These are phyloP conservation scores for Dipodomys spectabilis DNA, from an alignment of 2,113 vertebrate genomes.

Conservation along the genomic window DNA sequence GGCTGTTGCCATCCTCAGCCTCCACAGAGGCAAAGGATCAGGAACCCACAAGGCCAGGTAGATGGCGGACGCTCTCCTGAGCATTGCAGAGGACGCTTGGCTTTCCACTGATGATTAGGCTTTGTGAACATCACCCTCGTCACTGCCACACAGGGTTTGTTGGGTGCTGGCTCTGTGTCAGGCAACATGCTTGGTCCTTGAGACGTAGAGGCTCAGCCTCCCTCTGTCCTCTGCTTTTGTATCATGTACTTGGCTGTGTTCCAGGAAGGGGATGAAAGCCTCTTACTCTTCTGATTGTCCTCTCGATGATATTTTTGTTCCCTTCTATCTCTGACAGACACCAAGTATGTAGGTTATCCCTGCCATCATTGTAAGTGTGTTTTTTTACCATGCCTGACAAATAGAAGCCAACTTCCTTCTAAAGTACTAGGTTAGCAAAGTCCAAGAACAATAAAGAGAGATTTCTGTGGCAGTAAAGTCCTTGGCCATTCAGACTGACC, in stretches of 20 bases:
- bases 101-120: background rate
- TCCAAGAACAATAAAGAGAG: background rate
- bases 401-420: background rate
- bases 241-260: background rate
- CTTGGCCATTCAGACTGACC: background rate
- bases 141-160: too few relatives aligned
- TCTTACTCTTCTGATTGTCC: rapidly evolving
- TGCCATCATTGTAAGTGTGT: too few relatives aligned
- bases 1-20: background rate
- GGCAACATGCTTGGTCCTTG: background rate
- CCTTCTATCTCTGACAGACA: background rate
- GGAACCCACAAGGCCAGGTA: background rate
- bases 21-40: background rate
- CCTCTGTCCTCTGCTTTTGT: background rate
- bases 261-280: background rate
- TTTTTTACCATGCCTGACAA: background rate
- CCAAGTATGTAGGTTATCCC: background rate
- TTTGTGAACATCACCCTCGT: background rate
- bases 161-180: background rate
- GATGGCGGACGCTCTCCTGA: background rate
- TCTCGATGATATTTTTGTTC: background rate
- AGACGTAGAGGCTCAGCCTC: background rate
- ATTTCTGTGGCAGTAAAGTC: background rate
- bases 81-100: background rate
- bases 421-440: background rate